phyloP scores from a whole-genome alignment of 1,140 invertebrate genomes.

The Copidosoma floridanum region DNA sequence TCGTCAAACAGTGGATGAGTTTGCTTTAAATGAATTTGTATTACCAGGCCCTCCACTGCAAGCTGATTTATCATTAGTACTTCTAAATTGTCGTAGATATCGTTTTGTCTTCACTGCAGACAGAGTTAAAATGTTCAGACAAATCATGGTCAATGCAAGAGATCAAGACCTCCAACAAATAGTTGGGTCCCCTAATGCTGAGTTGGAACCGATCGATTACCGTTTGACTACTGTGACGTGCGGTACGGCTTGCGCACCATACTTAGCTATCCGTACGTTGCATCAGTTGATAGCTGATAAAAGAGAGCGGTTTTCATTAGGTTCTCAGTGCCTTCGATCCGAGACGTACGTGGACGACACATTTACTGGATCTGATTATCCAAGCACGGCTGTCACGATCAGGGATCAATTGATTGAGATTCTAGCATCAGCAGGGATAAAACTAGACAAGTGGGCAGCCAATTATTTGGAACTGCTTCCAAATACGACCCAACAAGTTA shows the following conservation, averaged over 20 bases:
- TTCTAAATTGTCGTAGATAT: not conserved
- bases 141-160: slow-evolving; percentile 27
- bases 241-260: not conserved
- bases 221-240: not conserved
- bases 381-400: not conserved
- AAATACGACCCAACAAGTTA: not conserved
- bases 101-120: slow-evolving; percentile 22
- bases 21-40: not conserved
- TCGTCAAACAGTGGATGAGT: not conserved
- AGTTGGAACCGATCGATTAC: not conserved
- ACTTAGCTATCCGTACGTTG: not conserved
- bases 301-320: not conserved
- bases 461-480: not conserved
- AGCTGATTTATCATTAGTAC: not conserved
- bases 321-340: not conserved
- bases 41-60: not conserved
- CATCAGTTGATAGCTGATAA: not conserved
- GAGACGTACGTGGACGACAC: not conserved
- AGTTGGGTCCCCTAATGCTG: not conserved
- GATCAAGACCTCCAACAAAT: slow-evolving; percentile 14
- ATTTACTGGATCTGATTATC: not conserved
- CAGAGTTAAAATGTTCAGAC: slow-evolving; percentile 37
- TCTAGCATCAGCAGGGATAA: not conserved
- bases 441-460: not conserved
- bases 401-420: not conserved